Evolutionary conservation across 2,113 vertebrate genomes (phyloP), one percentile per base, ranked within the genome.

Genomic region (Rafetus swinhoei): DNA sequence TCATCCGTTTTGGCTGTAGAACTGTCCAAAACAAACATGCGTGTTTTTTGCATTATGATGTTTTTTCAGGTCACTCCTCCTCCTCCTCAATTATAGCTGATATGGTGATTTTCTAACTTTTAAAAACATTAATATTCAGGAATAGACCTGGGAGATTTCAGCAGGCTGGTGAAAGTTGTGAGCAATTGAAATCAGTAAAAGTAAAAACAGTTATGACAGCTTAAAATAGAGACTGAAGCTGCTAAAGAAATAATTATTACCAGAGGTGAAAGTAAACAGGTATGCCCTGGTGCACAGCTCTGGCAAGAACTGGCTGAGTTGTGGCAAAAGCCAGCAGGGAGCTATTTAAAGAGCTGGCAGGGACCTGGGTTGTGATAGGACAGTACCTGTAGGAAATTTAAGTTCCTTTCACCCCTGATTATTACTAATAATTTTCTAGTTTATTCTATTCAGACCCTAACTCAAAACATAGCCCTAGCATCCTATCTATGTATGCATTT

Each of bases 1-100:
- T 93, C 91, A 88, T 95, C 94, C 94, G 94, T 94, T 95, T 95
- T 96, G 95, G 93, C 88, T 92, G 86, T 90, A 85, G 62, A 94
- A 90, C 95, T 97, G 94, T 97, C 95, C 95, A 96, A 94, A 94
- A 91, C 77, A 92, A 90, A 57, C 77, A 94, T 93, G 93, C 90
- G 93, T 88, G 69, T 86, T 55, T 79, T 89, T 95, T 95, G 88
- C 57, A n/a, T 89, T 92, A 88, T 89, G 89, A 83, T 94, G 84
- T 83, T 89, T 95, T 94, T 57, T 29, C 15, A 84, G 86, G 93
- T 95, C 85, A 50, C 24, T 84, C 45, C 53, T 95, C 92, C 56
- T 95, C 50, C n/a, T 96, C 14, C 22, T 76, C 6, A 56, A 60
- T 84, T 50, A 77, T 92, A 86, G 80, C 50, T 95, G 91, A 93